Percentiles rank a stretch among this genome's conserved stretches.
Conservation (phyloP, 2,113 vertebrate species). For the Trichomycterus rosablanca region DNA sequence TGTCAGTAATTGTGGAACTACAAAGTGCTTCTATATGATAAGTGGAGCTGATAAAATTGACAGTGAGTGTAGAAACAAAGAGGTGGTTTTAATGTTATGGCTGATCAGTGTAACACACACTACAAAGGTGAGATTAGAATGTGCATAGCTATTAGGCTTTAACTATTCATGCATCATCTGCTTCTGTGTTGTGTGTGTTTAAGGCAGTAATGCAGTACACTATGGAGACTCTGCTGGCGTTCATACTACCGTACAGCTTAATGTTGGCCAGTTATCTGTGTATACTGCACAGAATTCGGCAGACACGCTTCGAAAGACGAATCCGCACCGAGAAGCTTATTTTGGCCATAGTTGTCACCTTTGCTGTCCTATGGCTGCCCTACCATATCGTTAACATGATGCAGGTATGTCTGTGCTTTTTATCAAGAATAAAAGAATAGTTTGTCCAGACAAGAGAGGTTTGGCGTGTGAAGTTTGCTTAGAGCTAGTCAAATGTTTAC, state of each 20-base stretch:
- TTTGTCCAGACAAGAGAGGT: constrained; percentile 24
- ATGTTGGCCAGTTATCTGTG: constrained; percentile 74
- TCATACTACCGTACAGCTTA: constrained; percentile 74
- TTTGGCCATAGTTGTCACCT: constrained; percentile 76
- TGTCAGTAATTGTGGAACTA: too few relatives aligned
- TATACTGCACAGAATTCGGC: constrained; percentile 67
- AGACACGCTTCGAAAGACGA: constrained; percentile 64
- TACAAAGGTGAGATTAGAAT: too few relatives aligned
- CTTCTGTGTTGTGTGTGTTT: background rate
- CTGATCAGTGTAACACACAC: too few relatives aligned
- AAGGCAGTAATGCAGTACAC: constrained; percentile 71
- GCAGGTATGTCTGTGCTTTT: constrained; percentile 66
- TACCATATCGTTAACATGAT: constrained; percentile 79
- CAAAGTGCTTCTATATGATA: too few relatives aligned
- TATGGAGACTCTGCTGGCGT: constrained; percentile 75
- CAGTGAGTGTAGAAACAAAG: too few relatives aligned
- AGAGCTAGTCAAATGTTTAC: too few relatives aligned
- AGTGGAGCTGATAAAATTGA: too few relatives aligned
- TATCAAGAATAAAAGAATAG: background rate
- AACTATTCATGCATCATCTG: too few relatives aligned
- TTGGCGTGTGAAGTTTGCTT: too few relatives aligned
- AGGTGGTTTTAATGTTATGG: too few relatives aligned
- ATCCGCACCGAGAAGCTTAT: constrained; percentile 77
- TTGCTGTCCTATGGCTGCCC: constrained; percentile 82
- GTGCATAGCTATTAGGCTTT: too few relatives aligned